Evolutionary conservation across 2,888 invertebrate genomes (phyloP), one percentile per base, ranked within the genome.

Genomic region (Ptychoptera contaminata): DNA sequence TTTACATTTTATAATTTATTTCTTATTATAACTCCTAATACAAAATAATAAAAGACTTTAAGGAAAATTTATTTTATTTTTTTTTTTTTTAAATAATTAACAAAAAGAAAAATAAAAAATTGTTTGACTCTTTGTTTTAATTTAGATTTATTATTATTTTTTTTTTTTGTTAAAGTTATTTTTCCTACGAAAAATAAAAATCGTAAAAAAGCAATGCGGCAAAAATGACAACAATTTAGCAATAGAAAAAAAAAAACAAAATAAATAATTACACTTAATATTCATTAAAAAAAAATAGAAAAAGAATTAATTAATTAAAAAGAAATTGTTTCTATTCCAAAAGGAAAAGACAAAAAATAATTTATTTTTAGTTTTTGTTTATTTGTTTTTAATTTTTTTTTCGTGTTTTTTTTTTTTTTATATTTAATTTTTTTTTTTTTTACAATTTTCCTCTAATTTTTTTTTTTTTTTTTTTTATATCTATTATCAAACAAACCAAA

Each of bases 161-260:
- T 9, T 32, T 32, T 32, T 11, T 11, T 32, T 32, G 32, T n/a
- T 9, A 32, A 35, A 40, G 16, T 35, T 42, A 42, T 34, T 42
- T 16, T 8, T 15, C 16, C 15, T 16, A 32, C 16, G 29, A 32
- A 16, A 16, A 16, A 40, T 9, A 16, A 15, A 16, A 35, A 16
- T 41, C 34, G 32, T 2, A 23, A 42, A 16, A 42, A 42, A 34
- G 42, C 42, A 42, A 42, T 42, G 42, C 42, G 42, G 42, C 42
- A 42, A 30, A 35, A 35, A 42, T 42, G 42, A 42, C 42, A 42
- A 42, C 16, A 15, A 23, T 23, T 23, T 23, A 23, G 23, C 23
- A 23, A 32, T 32, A 40, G 34, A 23, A 41, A 35, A 12, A 16
- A 34, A 41, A 32, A 41, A 40, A 11, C 6, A 8, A 16, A 40